phyloP scores from a whole-genome alignment of 2,113 vertebrate species.

The Pelobates fuscus region DNA sequence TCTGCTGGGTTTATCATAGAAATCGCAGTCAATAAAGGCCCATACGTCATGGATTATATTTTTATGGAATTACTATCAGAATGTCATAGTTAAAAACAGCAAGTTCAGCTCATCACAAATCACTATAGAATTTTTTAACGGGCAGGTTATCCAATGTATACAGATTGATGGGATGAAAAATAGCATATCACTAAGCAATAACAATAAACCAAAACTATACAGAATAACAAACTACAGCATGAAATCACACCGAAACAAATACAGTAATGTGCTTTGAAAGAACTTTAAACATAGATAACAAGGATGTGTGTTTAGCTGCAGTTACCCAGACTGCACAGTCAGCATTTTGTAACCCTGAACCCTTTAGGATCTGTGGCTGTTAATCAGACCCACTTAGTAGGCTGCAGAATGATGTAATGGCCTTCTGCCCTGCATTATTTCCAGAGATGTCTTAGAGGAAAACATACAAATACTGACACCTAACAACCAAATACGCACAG shows the following conservation, averaged over 20 bases:
- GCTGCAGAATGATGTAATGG: conserved; percentile 95
- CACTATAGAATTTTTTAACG: too few relatives aligned
- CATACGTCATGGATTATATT: too few relatives aligned
- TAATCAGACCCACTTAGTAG: conserved; percentile 83
- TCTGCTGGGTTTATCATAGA: too few relatives aligned
- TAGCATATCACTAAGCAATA: background rate
- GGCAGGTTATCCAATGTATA: too few relatives aligned
- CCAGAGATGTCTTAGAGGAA: conserved; percentile 62
- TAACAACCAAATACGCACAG: conserved; percentile 55
- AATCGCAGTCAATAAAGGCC: too few relatives aligned
- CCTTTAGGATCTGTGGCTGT: conserved; percentile 74
- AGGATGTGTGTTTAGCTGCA: conserved; percentile 49
- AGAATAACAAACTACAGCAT: background rate
- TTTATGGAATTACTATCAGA: too few relatives aligned
- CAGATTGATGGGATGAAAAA: too few relatives aligned
- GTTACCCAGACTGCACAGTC: conserved; percentile 70
- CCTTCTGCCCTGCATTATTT: conserved; percentile 65
- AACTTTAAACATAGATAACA: conserved; percentile 9
- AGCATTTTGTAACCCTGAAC: conserved; percentile 69
- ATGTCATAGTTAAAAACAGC: background rate
- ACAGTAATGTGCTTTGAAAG: conserved; percentile 7
- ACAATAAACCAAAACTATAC: background rate
- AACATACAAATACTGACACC: conserved; percentile 54
- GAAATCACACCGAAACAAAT: conserved; percentile 8
- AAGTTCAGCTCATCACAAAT: too few relatives aligned